Base-by-base conservation (phyloP, 1,140 invertebrate genomes). In the Anastrepha obliqua region DNA sequence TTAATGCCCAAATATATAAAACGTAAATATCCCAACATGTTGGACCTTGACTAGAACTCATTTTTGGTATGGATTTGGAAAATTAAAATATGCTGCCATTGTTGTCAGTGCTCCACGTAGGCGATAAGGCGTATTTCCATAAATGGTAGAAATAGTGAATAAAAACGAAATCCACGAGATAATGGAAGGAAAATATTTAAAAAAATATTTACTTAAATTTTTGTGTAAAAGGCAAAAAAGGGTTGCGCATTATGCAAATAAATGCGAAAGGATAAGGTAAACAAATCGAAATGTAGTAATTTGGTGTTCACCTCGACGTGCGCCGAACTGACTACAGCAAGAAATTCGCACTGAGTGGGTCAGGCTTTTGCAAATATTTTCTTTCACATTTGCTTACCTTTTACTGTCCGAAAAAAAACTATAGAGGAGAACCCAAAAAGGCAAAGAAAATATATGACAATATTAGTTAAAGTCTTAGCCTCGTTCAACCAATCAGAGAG, bases 181-280 rank as follows among this genome's bases (percentile, higher is more conserved):
- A 67, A 20, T 11, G 13, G 64, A 9, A 67, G 39, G n/a, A 74
- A 17, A 74, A 17, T 74, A 74, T 74, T 44, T 6, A 29, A 29
- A n/a, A 74, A 2, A 74, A 74, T 74, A 74, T 74, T 74, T 47
- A 42, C 15, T 74, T 17, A 47, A 74, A 5, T 47, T 74, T 74
- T 17, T 15, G 13, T 47, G 9, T 58, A 0, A 62, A 13, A 62
- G 17, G 8, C 1, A 62, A 62, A 62, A 62, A 4, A 4, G 15
- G 9, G 15, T 5, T 11, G 0, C 15, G 29, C 15, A 15, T 8
- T 62, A 15, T 9, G n/a, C 3, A 7, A 65, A 39, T 15, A 7
- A 3, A 13, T 44, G 29, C 29, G 29, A 29, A 70, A 70, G 39
- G 67, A 29, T 62, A 15, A 44, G 29, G 39, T 70, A 42, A 74